Base-by-base conservation (phyloP, 92 coral and sea anemone genomes). In the Nematostella vectensis region DNA sequence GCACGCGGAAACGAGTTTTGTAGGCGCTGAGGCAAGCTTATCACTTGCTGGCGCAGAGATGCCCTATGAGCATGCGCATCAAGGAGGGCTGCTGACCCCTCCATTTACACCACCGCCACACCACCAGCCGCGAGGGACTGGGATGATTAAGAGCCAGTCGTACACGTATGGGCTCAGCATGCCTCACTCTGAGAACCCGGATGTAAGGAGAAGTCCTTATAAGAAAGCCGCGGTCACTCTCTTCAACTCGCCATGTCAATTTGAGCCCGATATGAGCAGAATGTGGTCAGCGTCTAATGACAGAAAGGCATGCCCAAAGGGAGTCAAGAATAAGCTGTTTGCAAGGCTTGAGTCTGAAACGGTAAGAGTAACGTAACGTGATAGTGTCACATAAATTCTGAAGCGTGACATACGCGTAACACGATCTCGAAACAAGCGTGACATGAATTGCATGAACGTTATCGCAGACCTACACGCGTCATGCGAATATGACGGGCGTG, bases 71-170 rank as follows among this genome's bases (percentile, higher is more conserved):
- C 51, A 45, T 45, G 51, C 23, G 12, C 18, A 4, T 19, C 17
- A 45, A 4, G 18, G 17, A 10, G 51, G 51, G 21, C 51, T 22
- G 4, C 51, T 45, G 23, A 45, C 51, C 11, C 51, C 51, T 4
- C 51, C 51, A 45, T 45, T 45, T 22, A 45, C 51, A 11, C 51
- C 51, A 17, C 51, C 51, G 4, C 17, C 9, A 4, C 12, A 45
- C 12, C 12, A 45, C 12, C 51, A 6, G 51, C 21, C 51, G 4
- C 51, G 23, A 8, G 18, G 4, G 23, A 11, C 23, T 4, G 51
- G 23, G 18, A 45, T 45, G 18, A 45, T 6, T 22, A 45, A 17
- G 23, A 45, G 23, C 51, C 51, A 45, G 21, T 45, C 51, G 18
- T 19, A 45, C 21, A 9, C 51, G 18, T 11, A 17, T 8, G 23